Conservation (phyloP, 1,140 invertebrate species). For the Hyles vespertilio region DNA sequence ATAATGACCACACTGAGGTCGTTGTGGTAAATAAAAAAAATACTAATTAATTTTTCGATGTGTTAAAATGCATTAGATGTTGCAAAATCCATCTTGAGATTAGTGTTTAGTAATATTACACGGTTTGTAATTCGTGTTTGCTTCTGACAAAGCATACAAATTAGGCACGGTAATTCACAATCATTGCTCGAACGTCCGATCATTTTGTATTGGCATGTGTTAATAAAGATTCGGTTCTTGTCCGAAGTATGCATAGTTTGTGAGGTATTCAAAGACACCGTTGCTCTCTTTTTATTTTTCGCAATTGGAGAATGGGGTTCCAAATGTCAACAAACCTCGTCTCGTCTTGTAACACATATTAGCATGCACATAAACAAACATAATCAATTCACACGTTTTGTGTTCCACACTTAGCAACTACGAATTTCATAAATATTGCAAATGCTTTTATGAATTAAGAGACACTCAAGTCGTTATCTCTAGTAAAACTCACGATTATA, state of each 20-base stretch:
- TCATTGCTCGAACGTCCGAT: not conserved
- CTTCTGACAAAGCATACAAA: conserved; percentile 3
- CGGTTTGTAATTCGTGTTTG: conserved; percentile 7
- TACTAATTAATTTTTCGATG: not conserved
- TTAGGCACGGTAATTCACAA: conserved; percentile 3
- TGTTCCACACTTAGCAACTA: conserved; percentile 9
- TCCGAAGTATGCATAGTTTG: not conserved
- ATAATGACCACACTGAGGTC: conserved; percentile 7
- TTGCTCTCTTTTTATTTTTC: conserved; percentile 9
- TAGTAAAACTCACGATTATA: too few relatives aligned
- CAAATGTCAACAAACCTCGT: conserved; percentile 9
- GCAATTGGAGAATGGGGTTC: conserved; percentile 8
- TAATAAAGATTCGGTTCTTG: not conserved
- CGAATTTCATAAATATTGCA: conserved; percentile 6
- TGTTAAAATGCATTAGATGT: conserved; percentile 1
- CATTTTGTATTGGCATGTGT: conserved; percentile 2
- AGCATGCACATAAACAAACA: conserved; percentile 10
- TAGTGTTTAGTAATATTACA: not conserved
- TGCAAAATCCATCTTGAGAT: conserved; percentile 6
- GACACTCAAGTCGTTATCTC: too few relatives aligned
- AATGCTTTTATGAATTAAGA: conserved; percentile 7
- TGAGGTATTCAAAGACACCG: not conserved
- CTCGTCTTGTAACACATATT: conserved; percentile 11
- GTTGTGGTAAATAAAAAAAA: not conserved
- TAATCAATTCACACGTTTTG: conserved; percentile 13